phyloP scores from a whole-genome alignment of 2,888 invertebrate genomes.

The Gari tellinella region DNA sequence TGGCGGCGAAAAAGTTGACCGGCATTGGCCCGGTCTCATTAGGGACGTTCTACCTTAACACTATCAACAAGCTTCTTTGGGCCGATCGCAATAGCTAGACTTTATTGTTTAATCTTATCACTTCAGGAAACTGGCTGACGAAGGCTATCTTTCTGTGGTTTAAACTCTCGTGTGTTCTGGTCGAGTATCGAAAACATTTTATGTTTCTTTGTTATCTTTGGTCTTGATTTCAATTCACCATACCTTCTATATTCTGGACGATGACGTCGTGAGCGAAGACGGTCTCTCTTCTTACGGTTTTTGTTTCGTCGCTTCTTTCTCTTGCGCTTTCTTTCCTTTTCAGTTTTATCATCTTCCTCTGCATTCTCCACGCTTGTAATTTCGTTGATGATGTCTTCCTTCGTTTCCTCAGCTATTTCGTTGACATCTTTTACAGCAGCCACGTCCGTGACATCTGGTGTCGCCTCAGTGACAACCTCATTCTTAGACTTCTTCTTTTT shows the following conservation, averaged over 20 bases:
- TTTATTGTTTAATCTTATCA: too few relatives aligned
- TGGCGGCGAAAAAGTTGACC: too few relatives aligned
- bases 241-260: conserved; percentile 14
- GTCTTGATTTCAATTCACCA: conserved; percentile 6
- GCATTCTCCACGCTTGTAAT: conserved; percentile 23
- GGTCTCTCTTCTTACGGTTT: conserved; percentile 20
- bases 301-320: conserved; percentile 27
- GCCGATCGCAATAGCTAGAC: too few relatives aligned
- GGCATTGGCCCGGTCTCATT: too few relatives aligned
- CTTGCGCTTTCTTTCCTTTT: conserved; percentile 19
- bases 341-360: conserved; percentile 16
- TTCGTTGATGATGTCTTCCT: conserved; percentile 23
- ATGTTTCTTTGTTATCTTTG: background rate
- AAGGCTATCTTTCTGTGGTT: conserved; percentile 9
- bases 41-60: too few relatives aligned
- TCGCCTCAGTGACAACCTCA: background rate
- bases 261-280: conserved; percentile 18
- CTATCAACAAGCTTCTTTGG: too few relatives aligned
- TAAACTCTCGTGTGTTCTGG: conserved; percentile 2
- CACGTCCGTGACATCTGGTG: conserved; percentile 7
- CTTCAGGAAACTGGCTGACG: too few relatives aligned
- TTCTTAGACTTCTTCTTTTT: conserved; percentile 32
- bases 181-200: conserved; percentile 33
- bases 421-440: conserved; percentile 9
- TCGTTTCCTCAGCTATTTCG: conserved; percentile 18